phyloP scores from a whole-genome alignment of 2,797 vertebrate genomes.

The Odontamblyopus lacepedii region DNA sequence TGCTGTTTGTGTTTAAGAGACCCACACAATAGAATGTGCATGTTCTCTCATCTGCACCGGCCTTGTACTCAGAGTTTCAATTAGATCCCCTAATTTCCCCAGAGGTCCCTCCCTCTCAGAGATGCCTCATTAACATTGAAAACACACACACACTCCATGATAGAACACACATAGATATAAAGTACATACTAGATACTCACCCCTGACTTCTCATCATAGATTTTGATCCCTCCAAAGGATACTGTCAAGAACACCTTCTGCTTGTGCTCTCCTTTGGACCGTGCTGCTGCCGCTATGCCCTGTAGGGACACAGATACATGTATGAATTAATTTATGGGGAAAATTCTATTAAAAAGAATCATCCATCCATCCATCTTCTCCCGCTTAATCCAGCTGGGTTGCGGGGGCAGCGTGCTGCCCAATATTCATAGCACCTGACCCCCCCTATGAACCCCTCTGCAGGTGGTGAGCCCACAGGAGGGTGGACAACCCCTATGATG shows the following conservation, averaged over 20 bases:
- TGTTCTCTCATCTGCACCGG: slow-evolving; percentile 72
- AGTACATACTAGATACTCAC: slow-evolving; percentile 71
- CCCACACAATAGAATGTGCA: slow-evolving; percentile 61
- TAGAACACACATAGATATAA: slow-evolving; percentile 21
- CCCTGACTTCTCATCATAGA: slow-evolving; percentile 98
- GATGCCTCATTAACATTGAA: slow-evolving; percentile 73
- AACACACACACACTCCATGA: slow-evolving; percentile 26
- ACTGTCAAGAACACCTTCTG: slow-evolving; percentile 97
- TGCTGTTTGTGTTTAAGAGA: slow-evolving; percentile 46
- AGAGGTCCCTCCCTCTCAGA: slow-evolving; percentile 51
- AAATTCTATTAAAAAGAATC: slow-evolving; percentile 4
- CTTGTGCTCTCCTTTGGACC: slow-evolving; percentile 98
- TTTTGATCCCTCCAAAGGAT: slow-evolving; percentile 99
- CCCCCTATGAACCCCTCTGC: no score
- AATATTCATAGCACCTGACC: no score
- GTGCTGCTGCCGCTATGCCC: slow-evolving; percentile 91
- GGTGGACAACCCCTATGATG: no score
- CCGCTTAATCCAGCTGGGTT: no score
- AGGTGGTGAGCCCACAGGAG: no score
- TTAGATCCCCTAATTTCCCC: slow-evolving; percentile 78
- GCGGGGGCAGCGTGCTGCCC: no score
- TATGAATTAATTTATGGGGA: background rate
- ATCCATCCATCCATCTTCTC: no score
- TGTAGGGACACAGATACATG: slow-evolving; percentile 58
- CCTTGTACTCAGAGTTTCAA: slow-evolving; percentile 77